Base-by-base conservation (phyloP, 2,113 vertebrate species). In the Ameiurus melas region DNA sequence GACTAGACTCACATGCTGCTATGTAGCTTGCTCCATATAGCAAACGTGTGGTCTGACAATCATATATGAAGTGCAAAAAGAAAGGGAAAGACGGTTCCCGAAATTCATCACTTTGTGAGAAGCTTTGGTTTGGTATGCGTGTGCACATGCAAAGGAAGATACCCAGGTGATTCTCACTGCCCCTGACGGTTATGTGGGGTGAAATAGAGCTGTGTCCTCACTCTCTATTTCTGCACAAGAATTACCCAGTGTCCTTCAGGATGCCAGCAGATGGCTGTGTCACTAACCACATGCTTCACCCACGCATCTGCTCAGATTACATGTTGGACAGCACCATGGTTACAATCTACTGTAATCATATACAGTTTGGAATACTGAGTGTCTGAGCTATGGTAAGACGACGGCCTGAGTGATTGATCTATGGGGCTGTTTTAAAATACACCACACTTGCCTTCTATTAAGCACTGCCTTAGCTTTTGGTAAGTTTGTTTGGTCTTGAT, bases 211-310 rank as follows among this genome's bases (percentile, higher is more conserved):
- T 62, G 22, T 83, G 5, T 20, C 57, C 25, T 83, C 33, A 62
- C 33, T 27, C 7, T 53, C 87, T 88, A 88, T 84, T 88, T 55
- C 81, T 84, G 80, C 19, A 30, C 36, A 71, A 25, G 84, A 70
- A 77, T 87, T 71, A 66, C 86, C 64, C 30, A 87, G 66, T 82
- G 83, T 85, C 66, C n/a, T 85, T 86, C 82, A 86, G 82, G 80
- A 85, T 43, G 79, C 83, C 78, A 81, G 75, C 86, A 87, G 89
- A 85, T 89, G 87, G 83, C 62, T 60, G 77, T 87, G 77, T 85
- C 89, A 66, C 66, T 85, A 62, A 80, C 39, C 66, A 77, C 71
- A 22, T n/a, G n/a, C 53, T 30, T 73, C 64, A 87, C 85, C 75
- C 60, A 89, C 51, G 64, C 60, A 70, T 66, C 57, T 58, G 70